Evolutionary conservation across 2,888 invertebrate genomes (phyloP), one percentile per base, ranked within the genome.

Genomic region (Anarsia innoxiella): DNA sequence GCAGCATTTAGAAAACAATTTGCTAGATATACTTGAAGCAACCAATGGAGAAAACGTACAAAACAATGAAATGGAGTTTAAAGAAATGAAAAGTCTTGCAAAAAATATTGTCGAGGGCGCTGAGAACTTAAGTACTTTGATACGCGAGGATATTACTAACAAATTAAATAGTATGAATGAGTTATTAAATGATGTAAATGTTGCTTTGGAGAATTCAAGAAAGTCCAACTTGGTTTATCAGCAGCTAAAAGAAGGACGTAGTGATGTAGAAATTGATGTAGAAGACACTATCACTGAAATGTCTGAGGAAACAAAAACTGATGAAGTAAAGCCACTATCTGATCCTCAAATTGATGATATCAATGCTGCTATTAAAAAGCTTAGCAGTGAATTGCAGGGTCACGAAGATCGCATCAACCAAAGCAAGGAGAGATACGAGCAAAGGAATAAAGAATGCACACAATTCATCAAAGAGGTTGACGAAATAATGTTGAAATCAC

Each of bases 161-260:
- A 86, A 86, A 56, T 46, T 85, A 1, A 78, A 85, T 16, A 79
- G 72, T 40, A 83, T 86, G 79, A 80, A 83, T 44, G 84, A 82
- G 44, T 56, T 85, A 34, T 49, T 85, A 0, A 75, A 73, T 33
- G 85, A 85, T 46, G 84, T 85, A 1, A 84, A 84, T 46, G 62
- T 64, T 37, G 76, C 83, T 10, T 59, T 85, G 32, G 80, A 82
- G 52, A 79, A 70, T 48, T 85, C 77, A 10, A 70, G 59, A 43
- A 71, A 76, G 47, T 82, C 82, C 12, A 79, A 76, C 45, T 42
- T 74, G 10, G 66, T 53, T 23, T 84, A 74, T 51, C 64, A 78
- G 43, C 72, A 74, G 51, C 57, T 84, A 14, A 72, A 70, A 46
- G 64, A 67, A 39, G 72, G 74, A 46, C 53, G 60, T 28, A 33